Base-by-base conservation (phyloP, 2,113 vertebrate species). In the Eulemur rufifrons region DNA sequence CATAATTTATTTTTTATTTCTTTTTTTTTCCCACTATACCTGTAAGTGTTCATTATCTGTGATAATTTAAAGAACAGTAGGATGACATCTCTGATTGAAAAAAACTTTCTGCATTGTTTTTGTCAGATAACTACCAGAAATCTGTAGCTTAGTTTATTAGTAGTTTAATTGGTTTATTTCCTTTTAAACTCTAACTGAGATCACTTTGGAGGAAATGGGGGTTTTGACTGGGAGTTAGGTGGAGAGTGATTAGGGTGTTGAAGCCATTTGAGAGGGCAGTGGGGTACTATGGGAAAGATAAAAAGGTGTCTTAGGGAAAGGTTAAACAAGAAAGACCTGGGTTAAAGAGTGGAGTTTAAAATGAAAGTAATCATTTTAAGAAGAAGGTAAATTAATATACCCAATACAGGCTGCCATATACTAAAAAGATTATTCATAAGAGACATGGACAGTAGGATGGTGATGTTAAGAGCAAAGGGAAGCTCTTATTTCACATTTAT, bases 121-220 rank as follows among this genome's bases (percentile, higher is more conserved):
- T 80, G 23, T n/a, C 23, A 69, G 11, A 91, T 80, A 86, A 80
- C 13, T 87, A 73, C 25, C 14, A 78, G 56, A 32, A 61, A 84
- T 68, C 27, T 25, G 39, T 50, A 76, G 39, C 54, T 52, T 50
- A 68, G 18, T 82, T 76, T 95, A 82, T 42, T 37, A 95, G 10
- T 42, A 37, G 10, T 86, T 97, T 93, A 77, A 83, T 89, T 96
- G 37, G 4, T 14, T 91, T 47, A 76, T 90, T 91, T 93, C n/a
- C 32, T 91, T 39, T 93, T 82, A 81, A 76, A 1, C 27, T 13
- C 52, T 78, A 66, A 88, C 37, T 86, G 56, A 84, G 59, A 80
- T 63, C 20, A 32, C 66, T 73, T 69, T 29, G 45, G 77, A 85
- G 64, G 47, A 17, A 86, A 50, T 71, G 39, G 21, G 8, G 14